Conservation (phyloP, 1,140 invertebrate genomes). For the Sinella curviseta region DNA sequence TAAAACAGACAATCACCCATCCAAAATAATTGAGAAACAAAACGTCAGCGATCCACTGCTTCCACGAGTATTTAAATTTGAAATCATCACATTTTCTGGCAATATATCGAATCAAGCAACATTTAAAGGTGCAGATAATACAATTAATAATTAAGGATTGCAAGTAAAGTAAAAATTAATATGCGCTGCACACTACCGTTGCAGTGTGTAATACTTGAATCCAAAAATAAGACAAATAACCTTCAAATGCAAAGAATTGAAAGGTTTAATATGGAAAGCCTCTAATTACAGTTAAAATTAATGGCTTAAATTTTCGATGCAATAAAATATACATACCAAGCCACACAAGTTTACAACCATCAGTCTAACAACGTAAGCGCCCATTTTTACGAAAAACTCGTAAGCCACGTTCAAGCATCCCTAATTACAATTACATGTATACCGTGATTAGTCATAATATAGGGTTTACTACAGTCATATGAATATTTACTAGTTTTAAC, state of each 20-base stretch:
- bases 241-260: neutral
- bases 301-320: neutral
- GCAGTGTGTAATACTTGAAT: neutral
- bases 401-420: neutral
- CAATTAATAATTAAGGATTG: neutral
- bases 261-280: neutral
- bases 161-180: neutral
- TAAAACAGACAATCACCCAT: neutral
- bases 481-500: neutral
- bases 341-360: neutral
- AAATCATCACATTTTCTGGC: neutral
- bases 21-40: neutral
- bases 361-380: neutral
- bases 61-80: neutral
- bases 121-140: neutral
- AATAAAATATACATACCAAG: neutral
- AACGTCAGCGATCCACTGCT: neutral
- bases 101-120: neutral
- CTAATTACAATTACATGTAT: neutral
- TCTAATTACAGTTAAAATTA: neutral
- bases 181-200: neutral
- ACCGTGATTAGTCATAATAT: neutral
- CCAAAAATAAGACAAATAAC: neutral
- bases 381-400: neutral
- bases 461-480: neutral